Evolutionary conservation across 2,888 invertebrate genomes (phyloP).

Genomic region (Strigamia transsilvanica): DNA sequence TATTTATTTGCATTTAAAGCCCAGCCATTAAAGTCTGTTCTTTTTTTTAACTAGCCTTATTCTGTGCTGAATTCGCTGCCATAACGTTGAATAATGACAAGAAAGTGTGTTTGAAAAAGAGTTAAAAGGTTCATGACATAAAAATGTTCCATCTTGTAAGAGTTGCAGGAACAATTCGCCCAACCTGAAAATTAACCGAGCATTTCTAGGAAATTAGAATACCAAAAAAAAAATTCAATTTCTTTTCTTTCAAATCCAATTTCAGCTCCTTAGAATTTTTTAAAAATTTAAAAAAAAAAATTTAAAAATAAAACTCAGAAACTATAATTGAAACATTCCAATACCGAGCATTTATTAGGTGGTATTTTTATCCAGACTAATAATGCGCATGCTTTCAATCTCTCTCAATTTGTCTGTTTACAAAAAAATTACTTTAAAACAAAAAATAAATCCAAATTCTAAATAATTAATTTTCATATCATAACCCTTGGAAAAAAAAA

Average conservation of each 20-base stretch:
- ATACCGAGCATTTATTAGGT: background rate
- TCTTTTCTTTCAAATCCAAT: background rate
- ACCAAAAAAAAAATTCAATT: background rate
- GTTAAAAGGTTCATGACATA: background rate
- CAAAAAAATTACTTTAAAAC: background rate
- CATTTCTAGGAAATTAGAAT: too few relatives aligned
- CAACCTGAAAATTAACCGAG: background rate
- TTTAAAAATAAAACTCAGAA: too few relatives aligned
- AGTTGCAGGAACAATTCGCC: background rate
- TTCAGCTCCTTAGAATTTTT: background rate
- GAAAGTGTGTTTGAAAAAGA: background rate
- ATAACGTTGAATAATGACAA: conserved; percentile 4
- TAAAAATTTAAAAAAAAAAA: too few relatives aligned
- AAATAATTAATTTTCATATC: background rate
- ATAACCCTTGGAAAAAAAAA: background rate
- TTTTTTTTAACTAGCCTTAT: conserved; percentile 10
- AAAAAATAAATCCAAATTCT: background rate
- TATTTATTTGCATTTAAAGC: background rate
- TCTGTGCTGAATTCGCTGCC: background rate
- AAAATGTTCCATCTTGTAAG: background rate
- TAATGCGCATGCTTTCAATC: too few relatives aligned
- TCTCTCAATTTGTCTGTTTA: too few relatives aligned
- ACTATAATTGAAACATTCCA: background rate
- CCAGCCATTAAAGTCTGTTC: background rate
- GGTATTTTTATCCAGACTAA: background rate